Evolutionary conservation across 2,797 vertebrate species (phyloP), one percentile per base, ranked within the genome.

Genomic region (Bradypodion ventrale): DNA sequence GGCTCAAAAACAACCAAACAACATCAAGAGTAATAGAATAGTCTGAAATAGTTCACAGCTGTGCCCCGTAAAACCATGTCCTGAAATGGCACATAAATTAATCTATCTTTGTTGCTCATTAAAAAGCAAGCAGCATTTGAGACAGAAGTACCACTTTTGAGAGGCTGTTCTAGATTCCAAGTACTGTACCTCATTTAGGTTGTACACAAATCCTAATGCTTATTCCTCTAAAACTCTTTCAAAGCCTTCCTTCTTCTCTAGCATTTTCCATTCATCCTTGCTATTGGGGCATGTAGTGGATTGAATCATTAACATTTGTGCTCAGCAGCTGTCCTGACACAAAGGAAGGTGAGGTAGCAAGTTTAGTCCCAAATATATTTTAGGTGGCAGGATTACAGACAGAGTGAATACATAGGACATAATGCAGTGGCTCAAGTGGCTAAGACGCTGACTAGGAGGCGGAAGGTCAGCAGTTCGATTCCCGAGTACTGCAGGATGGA

Each of bases 201-300:
- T 81, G 29, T 27, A 66, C 37, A 29, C 1, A 15, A 76, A 85
- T 52, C 56, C 52, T 35, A 21, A 27, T 85, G 78, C 5, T 87
- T 5, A 78, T 60, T 73, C 32, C 40, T 80, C 75, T 46, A 56
- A 2, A 69, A 3, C 52, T 7, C 59, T 87, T 88, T 82, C 86
- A 86, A 82, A 85, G 56, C 72, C 37, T 19, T 84, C 80, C 42
- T 72, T n/a, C n/a, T n/a, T n/a, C n/a, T 81, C 56, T 52, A 44
- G 44, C 83, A 66, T 75, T 70, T 88, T 66, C 66, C 37, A 0
- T 5, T 35, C 74, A 79, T 72, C n/a, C 49, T 70, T 75, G 32
- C 21, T 70, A 0, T 59, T 12, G 16, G 21, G 42, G 35, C 25
- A 15, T 29, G 37, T 29, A 44, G 13, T 35, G 12, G 7, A 69